Conservation (phyloP, 23 tunicate genomes). For the Corella eumyota region DNA sequence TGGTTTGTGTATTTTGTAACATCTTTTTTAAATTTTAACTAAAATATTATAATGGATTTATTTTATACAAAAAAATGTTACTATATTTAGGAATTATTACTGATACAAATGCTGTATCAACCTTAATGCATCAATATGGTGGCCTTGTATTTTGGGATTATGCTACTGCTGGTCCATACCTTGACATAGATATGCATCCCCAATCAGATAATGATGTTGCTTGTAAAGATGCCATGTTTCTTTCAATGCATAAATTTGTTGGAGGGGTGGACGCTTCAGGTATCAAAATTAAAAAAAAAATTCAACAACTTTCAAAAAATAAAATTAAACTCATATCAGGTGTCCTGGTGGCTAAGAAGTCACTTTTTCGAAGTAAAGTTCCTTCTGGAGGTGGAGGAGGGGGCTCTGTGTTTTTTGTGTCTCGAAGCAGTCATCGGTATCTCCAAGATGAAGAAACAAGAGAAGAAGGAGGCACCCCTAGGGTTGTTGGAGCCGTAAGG, state of each 20-base stretch:
- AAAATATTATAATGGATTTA: too few relatives aligned
- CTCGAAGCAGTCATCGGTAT: slow-evolving; percentile 67
- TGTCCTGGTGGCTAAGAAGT: slow-evolving; percentile 67
- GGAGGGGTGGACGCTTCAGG: slow-evolving; percentile 99
- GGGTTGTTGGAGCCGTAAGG: slow-evolving; percentile 65
- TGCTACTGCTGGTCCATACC: slow-evolving; percentile 96
- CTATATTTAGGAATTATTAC: slow-evolving; percentile 42
- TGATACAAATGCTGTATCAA: slow-evolving; percentile 41
- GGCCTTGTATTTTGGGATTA: slow-evolving; percentile 95
- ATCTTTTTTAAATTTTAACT: not conserved
- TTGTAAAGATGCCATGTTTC: slow-evolving; percentile 94
- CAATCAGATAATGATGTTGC: slow-evolving; percentile 19
- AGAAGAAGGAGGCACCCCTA: slow-evolving; percentile 97
- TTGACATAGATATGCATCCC: slow-evolving; percentile 97
- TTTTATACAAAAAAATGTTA: too few relatives aligned
- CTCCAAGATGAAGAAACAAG: slow-evolving; percentile 78
- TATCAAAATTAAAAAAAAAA: not conserved
- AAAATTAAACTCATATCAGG: too few relatives aligned
- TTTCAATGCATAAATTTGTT: slow-evolving; percentile 91
- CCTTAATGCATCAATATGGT: slow-evolving; percentile 65
- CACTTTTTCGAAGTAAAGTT: slow-evolving; percentile 50
- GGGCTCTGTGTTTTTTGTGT: slow-evolving; percentile 91
- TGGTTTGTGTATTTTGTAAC: slow-evolving; percentile 19
- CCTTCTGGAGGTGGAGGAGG: slow-evolving; percentile 95
- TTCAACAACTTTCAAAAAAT: not conserved